phyloP scores from a whole-genome alignment of 2,797 vertebrate genomes.

The Poecilia wingei region DNA sequence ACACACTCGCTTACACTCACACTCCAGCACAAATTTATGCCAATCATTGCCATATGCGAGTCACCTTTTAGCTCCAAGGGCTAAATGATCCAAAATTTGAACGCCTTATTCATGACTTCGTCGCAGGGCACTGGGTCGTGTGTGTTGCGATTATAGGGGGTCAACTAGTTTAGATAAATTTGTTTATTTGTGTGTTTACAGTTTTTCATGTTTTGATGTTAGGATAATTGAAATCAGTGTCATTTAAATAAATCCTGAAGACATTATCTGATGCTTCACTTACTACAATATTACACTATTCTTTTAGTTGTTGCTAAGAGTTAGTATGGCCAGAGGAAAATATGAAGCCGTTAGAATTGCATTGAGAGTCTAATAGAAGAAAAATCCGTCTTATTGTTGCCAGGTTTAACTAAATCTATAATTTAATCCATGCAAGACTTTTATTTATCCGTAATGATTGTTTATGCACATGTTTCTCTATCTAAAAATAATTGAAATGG shows the following conservation, averaged over 20 bases:
- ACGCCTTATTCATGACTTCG: conserved; percentile 51
- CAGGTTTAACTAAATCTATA: background rate
- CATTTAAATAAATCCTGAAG: background rate
- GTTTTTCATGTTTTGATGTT: conserved; percentile 1
- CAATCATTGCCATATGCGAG: conserved; percentile 77
- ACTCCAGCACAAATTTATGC: conserved; percentile 31
- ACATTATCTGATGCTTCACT: background rate
- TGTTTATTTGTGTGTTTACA: background rate
- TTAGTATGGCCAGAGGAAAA: background rate
- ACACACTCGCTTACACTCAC: conserved; percentile 33
- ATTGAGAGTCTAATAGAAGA: background rate
- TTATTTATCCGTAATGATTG: background rate
- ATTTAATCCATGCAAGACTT: background rate
- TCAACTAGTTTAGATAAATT: conserved; percentile 9
- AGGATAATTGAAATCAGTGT: background rate
- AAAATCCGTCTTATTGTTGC: background rate
- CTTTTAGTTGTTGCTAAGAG: background rate
- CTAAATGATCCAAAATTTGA: conserved; percentile 43
- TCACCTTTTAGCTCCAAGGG: conserved; percentile 47
- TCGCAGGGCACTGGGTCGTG: background rate
- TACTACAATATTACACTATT: background rate
- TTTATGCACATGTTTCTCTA: background rate
- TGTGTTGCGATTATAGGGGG: background rate
- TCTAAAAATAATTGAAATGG: background rate
- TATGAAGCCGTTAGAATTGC: background rate